Conservation (phyloP, 2,888 invertebrate species). For the Acanthococcus lagerstroemiae region DNA sequence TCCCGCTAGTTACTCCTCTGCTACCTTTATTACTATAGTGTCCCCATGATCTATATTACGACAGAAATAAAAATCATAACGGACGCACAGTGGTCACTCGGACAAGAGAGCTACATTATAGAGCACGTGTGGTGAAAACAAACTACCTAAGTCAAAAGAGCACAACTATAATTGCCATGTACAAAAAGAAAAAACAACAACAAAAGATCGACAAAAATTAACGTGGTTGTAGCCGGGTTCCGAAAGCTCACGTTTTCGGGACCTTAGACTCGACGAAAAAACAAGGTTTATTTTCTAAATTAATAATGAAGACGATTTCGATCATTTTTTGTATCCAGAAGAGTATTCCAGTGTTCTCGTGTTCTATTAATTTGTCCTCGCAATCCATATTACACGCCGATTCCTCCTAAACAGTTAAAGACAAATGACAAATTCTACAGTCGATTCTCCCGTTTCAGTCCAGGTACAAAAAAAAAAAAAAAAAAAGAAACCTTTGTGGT, state of each 20-base stretch:
- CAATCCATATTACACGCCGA: slow-evolving; percentile 50
- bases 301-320: slow-evolving; percentile 61
- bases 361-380: slow-evolving; percentile 56
- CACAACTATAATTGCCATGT: no score
- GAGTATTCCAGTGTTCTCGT: slow-evolving; percentile 53
- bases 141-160: no score
- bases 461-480: not conserved
- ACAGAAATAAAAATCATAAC: no score
- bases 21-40: no score
- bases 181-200: slow-evolving; percentile 1
- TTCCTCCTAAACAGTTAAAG: slow-evolving; percentile 47
- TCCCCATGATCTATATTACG: no score
- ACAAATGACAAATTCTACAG: not conserved
- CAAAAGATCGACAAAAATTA: no score
- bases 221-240: no score
- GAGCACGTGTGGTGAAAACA: no score
- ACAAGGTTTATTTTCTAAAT: slow-evolving; percentile 61
- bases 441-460: not conserved
- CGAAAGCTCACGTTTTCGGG: not conserved
- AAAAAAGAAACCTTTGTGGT: not conserved
- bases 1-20: no score
- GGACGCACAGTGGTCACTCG: no score
- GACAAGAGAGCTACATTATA: no score
- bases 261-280: slow-evolving; percentile 36
- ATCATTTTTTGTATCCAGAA: slow-evolving; percentile 64